Conservation (phyloP, 2,797 vertebrate genomes). For the Buceros bicornis region DNA sequence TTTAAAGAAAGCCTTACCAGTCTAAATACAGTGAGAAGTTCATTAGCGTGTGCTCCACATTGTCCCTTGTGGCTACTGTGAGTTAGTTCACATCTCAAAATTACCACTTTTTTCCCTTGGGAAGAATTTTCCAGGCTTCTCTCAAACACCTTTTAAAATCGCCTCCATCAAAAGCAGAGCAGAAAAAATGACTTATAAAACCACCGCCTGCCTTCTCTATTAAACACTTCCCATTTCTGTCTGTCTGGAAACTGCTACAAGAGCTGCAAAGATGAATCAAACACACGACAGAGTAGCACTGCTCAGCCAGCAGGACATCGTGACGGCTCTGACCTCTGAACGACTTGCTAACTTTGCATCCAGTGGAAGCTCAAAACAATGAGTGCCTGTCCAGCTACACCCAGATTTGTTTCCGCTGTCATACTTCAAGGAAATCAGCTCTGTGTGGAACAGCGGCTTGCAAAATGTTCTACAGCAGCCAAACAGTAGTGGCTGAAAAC, state of each 20-base stretch:
- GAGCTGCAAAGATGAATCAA: neutral
- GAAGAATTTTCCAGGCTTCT: neutral
- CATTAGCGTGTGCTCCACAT: neutral
- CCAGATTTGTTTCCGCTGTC: conserved; percentile 48
- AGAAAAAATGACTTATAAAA: neutral
- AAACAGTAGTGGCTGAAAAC: neutral
- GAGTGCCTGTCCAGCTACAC: conserved; percentile 17
- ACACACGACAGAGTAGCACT: rapidly evolving
- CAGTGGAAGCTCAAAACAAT: conserved; percentile 62
- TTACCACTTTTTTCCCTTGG: neutral
- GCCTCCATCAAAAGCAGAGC: neutral
- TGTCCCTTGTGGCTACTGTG: neutral
- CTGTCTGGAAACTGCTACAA: neutral
- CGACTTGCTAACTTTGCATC: neutral
- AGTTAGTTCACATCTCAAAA: neutral
- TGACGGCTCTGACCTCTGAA: neutral
- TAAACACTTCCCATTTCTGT: neutral
- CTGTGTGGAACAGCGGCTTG: neutral
- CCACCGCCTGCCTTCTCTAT: neutral
- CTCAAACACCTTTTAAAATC: neutral
- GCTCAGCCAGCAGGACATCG: neutral
- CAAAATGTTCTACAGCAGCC: neutral
- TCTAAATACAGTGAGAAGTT: neutral
- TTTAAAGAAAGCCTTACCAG: neutral
- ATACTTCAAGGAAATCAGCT: conserved; percentile 34